A percentile compares a stretch with the other conserved stretches of the same genome.
Conservation (phyloP, 2,797 vertebrate genomes). For the Pempheris klunzingeri region DNA sequence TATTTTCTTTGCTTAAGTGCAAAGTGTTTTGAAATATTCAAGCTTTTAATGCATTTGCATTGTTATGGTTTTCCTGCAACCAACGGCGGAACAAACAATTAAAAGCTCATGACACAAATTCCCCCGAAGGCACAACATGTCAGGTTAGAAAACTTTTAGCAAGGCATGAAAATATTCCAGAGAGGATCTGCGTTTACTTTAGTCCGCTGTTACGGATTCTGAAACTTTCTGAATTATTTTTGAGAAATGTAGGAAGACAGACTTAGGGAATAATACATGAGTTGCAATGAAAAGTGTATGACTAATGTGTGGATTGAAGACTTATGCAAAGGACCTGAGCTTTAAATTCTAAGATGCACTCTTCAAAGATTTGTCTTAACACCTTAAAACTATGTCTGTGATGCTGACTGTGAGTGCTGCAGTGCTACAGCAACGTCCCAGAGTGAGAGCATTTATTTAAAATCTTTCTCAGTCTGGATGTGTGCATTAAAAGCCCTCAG, state of each 20-base stretch:
- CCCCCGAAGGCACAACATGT: background rate
- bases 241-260: constrained; percentile 24
- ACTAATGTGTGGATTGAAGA: constrained; percentile 33
- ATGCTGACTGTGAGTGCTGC: background rate
- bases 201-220: background rate
- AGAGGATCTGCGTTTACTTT: constrained; percentile 14
- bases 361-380: constrained; percentile 34
- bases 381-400: constrained; percentile 11
- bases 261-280: constrained; percentile 27
- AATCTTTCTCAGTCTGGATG: constrained; percentile 37
- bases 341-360: background rate
- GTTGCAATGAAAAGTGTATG: constrained; percentile 16
- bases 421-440: background rate
- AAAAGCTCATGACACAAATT: constrained; percentile 26
- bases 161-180: constrained; percentile 1
- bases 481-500: constrained; percentile 39
- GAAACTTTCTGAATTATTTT: constrained; percentile 20
- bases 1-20: constrained; percentile 74
- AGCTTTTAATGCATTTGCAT: constrained; percentile 69
- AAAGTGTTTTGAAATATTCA: constrained; percentile 80
- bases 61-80: constrained; percentile 52
- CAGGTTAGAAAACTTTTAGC: constrained; percentile 19
- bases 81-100: constrained; percentile 62
- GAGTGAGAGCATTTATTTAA: constrained; percentile 31
- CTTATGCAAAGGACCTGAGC: constrained; percentile 3